These are phyloP conservation scores for Phortica magna DNA, from an alignment of 2,888 invertebrate genomes.

Conservation along the genomic window DNA sequence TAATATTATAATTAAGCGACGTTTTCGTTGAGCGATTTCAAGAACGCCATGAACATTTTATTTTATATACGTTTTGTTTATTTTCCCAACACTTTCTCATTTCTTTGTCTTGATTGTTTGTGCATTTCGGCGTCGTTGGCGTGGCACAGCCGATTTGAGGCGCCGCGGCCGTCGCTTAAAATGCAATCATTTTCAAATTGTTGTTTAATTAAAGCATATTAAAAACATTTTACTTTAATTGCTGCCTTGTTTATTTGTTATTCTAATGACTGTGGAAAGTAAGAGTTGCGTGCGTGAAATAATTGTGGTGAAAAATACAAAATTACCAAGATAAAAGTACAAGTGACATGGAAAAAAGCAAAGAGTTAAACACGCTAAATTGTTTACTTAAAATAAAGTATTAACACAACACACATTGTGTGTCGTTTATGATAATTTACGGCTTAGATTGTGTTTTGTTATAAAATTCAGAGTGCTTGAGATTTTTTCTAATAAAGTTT, in stretches of 20 bases:
- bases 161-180: not conserved
- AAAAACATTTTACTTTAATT: constrained; percentile 43
- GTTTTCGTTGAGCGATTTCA: too few relatives aligned
- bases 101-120: not conserved
- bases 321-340: not conserved
- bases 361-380: not conserved
- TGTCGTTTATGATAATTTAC: too few relatives aligned
- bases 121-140: too few relatives aligned
- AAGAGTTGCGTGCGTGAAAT: constrained; percentile 62
- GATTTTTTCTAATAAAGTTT: too few relatives aligned
- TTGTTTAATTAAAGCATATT: constrained; percentile 29
- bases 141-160: not conserved
- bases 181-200: not conserved
- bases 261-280: constrained; percentile 51
- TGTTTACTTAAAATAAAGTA: too few relatives aligned
- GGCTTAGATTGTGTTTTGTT: too few relatives aligned
- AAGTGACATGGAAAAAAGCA: not conserved
- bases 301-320: not conserved
- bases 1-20: too few relatives aligned
- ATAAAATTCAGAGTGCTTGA: too few relatives aligned
- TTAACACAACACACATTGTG: too few relatives aligned
- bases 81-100: constrained; percentile 9
- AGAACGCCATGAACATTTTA: not conserved
- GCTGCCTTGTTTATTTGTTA: constrained; percentile 37
- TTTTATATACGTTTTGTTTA: not conserved